phyloP scores from a whole-genome alignment of 1,140 invertebrate genomes.

The Drosophila pachea region DNA sequence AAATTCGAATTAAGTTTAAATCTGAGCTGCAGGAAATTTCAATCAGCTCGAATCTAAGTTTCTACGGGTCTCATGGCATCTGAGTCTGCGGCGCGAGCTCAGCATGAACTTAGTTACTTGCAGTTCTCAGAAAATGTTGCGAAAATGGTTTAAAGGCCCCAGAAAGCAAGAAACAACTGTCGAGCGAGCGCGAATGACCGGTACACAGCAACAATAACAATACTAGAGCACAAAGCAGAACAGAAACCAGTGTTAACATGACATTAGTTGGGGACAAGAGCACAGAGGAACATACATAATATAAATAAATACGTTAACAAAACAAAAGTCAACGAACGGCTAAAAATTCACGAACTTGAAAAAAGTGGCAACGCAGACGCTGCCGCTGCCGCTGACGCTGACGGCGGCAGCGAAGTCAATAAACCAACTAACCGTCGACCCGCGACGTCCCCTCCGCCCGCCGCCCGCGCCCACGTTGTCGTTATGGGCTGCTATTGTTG shows the following conservation, averaged over 20 bases:
- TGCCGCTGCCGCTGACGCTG: slow-evolving; percentile 19
- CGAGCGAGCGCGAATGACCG: background rate
- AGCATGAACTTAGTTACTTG: slow-evolving; percentile 25
- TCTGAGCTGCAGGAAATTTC: slow-evolving; percentile 60
- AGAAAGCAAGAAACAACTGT: slow-evolving; percentile 9
- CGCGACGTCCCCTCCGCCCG: slow-evolving; percentile 6
- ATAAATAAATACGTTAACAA: slow-evolving; percentile 57
- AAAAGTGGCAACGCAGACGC: slow-evolving; percentile 41
- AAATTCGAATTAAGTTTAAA: slow-evolving; percentile 52
- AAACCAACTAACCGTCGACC: slow-evolving; percentile 73
- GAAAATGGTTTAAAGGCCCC: slow-evolving; percentile 16
- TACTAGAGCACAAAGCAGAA: slow-evolving; percentile 33
- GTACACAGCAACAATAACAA: slow-evolving; percentile 2
- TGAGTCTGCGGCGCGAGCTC: background rate
- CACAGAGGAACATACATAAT: slow-evolving; percentile 33
- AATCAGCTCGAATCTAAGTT: slow-evolving; percentile 54
- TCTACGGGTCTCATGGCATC: slow-evolving; percentile 19
- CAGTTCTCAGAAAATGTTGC: slow-evolving; percentile 32
- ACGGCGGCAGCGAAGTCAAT: slow-evolving; percentile 61
- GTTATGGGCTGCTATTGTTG: slow-evolving; percentile 2
- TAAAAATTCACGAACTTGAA: slow-evolving; percentile 77
- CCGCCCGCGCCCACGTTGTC: slow-evolving; percentile 1
- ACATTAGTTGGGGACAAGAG: slow-evolving; percentile 62
- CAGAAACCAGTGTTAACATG: slow-evolving; percentile 50
- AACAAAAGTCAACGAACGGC: slow-evolving; percentile 73